Base-by-base conservation (phyloP, 2,797 vertebrate species). In the Rhabdophis nuchalis region DNA sequence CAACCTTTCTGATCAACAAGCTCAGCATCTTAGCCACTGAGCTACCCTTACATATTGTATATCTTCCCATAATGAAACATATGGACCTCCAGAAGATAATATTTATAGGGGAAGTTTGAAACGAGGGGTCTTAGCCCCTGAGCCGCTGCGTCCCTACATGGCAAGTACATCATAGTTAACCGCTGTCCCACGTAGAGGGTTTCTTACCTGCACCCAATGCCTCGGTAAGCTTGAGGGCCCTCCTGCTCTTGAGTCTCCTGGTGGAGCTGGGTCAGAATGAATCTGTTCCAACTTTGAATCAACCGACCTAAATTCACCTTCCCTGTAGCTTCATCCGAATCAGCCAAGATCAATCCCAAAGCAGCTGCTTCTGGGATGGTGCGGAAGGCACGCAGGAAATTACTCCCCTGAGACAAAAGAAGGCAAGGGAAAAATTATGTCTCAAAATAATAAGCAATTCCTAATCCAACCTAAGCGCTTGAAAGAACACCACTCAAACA, bases 211-310 rank as follows among this genome's bases (percentile, higher is more conserved):
- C 97, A 97, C 96, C 98, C 98, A 87, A 97, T 96, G 4, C 98
- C 99, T 2, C 99, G 97, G 94, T 99, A 99, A 0, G 99, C 99
- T 97, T 99, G 99, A 0, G 99, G 99, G 5, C 98, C 99, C 96
- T 99, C 99, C 96, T 98, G 98, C 96, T 99, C 99, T 96, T 99
- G 99, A 0, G 99, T 99, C 94, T 99, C 99, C 97, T 99, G 99
- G 96, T 99, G 99, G 53, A 99, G 98, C 94, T 99, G 99, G 0
- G 99, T 99, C 46, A 99, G 98, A 96, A 99, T 99, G 96, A 99
- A 99, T 32, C 99, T 98, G 95, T 99, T 99, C 99, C 99, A 99
- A 96, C 99, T 99, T 97, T 99, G 99, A 95, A 99, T 99, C n/a
- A 99, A 97, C 60, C 98, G 97, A 0, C 99, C 99, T 9, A 99